Conservation (phyloP, 2,888 invertebrate genomes). For the Drosophila leonis region DNA sequence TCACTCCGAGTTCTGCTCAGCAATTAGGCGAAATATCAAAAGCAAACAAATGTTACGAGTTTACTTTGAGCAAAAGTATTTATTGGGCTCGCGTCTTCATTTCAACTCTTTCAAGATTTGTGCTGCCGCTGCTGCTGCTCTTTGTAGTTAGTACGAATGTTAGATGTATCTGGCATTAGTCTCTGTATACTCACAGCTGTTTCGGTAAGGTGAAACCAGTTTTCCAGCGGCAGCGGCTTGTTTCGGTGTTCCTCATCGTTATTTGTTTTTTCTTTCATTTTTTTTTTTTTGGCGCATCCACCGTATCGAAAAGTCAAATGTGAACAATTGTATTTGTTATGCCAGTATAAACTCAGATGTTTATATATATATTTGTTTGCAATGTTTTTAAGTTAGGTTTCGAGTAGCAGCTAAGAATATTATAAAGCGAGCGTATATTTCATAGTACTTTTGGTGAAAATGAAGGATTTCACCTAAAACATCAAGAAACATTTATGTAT, state of each 20-base stretch:
- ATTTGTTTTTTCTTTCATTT: constrained; percentile 37
- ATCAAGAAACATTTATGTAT: background rate
- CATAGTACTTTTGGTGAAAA: background rate
- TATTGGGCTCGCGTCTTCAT: constrained; percentile 19
- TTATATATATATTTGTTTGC: background rate
- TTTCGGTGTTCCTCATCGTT: constrained; percentile 13
- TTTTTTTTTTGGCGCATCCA: constrained; percentile 34
- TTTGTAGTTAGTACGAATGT: constrained; percentile 39
- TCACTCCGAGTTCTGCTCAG: constrained; percentile 30
- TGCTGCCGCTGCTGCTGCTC: constrained; percentile 13
- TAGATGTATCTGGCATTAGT: constrained; percentile 28
- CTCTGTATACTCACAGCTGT: constrained; percentile 64
- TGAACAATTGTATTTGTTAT: constrained; percentile 20
- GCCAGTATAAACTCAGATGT: background rate
- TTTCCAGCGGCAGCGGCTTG: constrained; percentile 33
- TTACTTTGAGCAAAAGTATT: constrained; percentile 17
- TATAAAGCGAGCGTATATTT: background rate
- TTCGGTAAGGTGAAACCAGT: constrained; percentile 64
- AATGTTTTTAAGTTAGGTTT: background rate
- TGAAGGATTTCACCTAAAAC: background rate
- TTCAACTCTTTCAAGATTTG: constrained; percentile 45
- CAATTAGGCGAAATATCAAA: constrained; percentile 33
- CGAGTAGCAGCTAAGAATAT: background rate
- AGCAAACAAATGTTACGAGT: constrained; percentile 38
- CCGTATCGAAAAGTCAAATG: constrained; percentile 52